Conservation (phyloP, 2,888 invertebrate genomes). For the Philonicus albiceps region DNA sequence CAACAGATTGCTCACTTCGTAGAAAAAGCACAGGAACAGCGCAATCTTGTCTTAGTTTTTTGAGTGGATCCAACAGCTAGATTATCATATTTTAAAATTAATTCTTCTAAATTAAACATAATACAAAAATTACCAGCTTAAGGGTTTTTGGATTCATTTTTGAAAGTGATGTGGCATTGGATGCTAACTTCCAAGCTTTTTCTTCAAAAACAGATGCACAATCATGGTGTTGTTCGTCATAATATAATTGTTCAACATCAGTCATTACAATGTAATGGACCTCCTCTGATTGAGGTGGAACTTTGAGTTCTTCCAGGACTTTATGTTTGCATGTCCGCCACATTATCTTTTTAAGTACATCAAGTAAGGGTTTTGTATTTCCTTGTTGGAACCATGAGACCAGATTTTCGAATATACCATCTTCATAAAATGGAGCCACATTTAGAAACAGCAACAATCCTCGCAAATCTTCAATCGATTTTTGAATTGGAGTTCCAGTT, state of each 20-base stretch:
- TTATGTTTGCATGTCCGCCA: slow-evolving; percentile 77
- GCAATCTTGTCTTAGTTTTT: slow-evolving; percentile 75
- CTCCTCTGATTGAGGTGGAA: slow-evolving; percentile 70
- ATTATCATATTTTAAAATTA: neutral
- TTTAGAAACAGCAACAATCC: slow-evolving; percentile 61
- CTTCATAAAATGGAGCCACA: slow-evolving; percentile 56
- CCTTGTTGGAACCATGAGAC: slow-evolving; percentile 24
- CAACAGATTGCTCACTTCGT: slow-evolving; percentile 63
- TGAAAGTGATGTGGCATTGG: slow-evolving; percentile 62
- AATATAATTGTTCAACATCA: slow-evolving; percentile 78
- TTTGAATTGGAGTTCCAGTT: slow-evolving; percentile 77
- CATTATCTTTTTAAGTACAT: slow-evolving; percentile 67
- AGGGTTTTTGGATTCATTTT: slow-evolving; percentile 64
- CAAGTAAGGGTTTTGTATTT: slow-evolving; percentile 56
- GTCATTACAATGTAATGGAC: slow-evolving; percentile 71
- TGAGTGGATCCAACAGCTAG: slow-evolving; percentile 69
- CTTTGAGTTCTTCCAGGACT: slow-evolving; percentile 72
- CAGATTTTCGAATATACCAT: slow-evolving; percentile 54
- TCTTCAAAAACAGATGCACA: slow-evolving; percentile 65
- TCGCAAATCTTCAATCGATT: slow-evolving; percentile 65
- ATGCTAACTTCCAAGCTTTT: slow-evolving; percentile 62
- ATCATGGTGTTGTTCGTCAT: slow-evolving; percentile 69
- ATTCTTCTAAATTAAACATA: neutral
- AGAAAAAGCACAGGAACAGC: slow-evolving; percentile 71
- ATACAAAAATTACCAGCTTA: slow-evolving; percentile 57